A percentile compares a stretch with the other conserved stretches of the same genome.
Conservation (phyloP, 2,888 invertebrate species). For the Lingula anatina region DNA sequence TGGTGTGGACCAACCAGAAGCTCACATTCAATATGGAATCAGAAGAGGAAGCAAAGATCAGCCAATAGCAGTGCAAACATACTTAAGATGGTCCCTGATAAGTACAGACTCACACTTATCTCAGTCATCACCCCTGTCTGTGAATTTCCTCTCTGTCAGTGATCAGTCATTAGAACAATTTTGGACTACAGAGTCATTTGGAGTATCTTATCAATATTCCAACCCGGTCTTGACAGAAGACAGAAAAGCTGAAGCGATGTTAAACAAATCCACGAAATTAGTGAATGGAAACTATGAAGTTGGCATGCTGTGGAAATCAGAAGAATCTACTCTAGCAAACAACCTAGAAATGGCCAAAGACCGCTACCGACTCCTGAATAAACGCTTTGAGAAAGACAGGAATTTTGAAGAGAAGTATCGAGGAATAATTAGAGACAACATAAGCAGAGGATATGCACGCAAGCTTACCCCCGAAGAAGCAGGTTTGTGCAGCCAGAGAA, state of each 20-base stretch:
- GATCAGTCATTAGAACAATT: neutral
- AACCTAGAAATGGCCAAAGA: neutral
- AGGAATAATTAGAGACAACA: neutral
- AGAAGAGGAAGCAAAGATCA: neutral
- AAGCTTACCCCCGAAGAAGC: neutral
- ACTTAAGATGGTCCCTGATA: neutral
- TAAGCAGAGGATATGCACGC: neutral
- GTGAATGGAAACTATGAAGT: neutral
- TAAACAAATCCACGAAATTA: neutral
- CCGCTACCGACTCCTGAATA: neutral
- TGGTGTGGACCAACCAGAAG: neutral
- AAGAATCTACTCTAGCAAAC: neutral
- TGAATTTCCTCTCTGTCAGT: too few relatives aligned
- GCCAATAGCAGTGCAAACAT: neutral
- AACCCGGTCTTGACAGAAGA: neutral
- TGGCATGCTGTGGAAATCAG: neutral
- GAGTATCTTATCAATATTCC: neutral
- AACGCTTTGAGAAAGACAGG: neutral
- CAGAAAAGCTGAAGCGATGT: neutral
- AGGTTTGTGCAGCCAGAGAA: neutral
- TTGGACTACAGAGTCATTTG: slow-evolving; percentile 1
- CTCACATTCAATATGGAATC: neutral
- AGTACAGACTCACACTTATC: too few relatives aligned
- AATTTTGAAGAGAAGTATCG: neutral
- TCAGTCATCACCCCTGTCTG: too few relatives aligned